phyloP scores from a whole-genome alignment of 2,797 vertebrate genomes.

The Nasua narica region DNA sequence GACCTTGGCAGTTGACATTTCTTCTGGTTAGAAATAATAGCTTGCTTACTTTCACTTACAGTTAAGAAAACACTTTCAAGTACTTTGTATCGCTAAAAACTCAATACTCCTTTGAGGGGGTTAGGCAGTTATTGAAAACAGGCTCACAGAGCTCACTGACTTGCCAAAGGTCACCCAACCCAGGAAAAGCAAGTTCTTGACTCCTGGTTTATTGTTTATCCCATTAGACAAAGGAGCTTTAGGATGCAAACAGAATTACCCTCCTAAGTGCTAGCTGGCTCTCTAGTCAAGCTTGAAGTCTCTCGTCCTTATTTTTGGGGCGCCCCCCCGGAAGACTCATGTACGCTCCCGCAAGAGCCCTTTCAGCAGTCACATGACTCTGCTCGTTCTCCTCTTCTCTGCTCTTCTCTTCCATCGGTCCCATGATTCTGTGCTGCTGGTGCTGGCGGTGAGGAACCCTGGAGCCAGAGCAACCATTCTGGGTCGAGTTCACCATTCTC shows the following conservation, averaged over 20 bases:
- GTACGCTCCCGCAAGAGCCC: background rate
- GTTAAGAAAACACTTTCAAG: background rate
- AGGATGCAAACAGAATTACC: background rate
- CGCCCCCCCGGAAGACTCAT: fast-evolving
- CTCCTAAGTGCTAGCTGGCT: background rate
- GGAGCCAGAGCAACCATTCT: background rate
- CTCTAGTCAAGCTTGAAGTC: background rate
- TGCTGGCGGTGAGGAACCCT: too few relatives aligned
- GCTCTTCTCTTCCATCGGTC: too few relatives aligned
- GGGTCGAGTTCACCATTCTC: background rate
- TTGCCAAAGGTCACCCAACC: background rate
- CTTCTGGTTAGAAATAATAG: background rate
- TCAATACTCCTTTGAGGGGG: background rate
- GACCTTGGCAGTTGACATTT: background rate
- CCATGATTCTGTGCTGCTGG: background rate
- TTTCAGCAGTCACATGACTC: background rate
- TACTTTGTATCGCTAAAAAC: background rate
- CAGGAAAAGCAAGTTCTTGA: background rate
- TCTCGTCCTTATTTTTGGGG: background rate
- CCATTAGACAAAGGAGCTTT: background rate
- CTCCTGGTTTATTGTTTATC: background rate
- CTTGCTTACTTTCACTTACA: background rate
- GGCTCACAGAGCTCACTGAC: background rate
- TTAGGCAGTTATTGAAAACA: background rate
- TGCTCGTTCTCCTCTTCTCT: background rate